Conservation (phyloP, 92 coral and sea anemone species). For the Epizoanthus illoricatus region DNA sequence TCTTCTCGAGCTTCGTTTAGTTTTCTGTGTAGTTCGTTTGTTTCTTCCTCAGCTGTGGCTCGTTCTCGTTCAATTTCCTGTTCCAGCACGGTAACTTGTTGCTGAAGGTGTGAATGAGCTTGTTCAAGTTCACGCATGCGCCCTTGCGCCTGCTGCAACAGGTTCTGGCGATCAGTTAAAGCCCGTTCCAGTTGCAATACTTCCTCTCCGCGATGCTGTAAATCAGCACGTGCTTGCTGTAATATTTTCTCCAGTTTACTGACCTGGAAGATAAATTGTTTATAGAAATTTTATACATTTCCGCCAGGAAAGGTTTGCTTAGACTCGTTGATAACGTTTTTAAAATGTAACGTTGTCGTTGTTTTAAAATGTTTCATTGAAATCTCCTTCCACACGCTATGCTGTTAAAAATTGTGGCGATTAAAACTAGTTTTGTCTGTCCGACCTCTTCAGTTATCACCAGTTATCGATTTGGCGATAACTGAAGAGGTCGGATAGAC, state of each 20-base stretch:
- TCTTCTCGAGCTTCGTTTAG: conserved; percentile 74
- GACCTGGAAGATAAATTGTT: conserved; percentile 48
- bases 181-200: conserved; percentile 68
- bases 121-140: conserved; percentile 77
- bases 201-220: conserved; percentile 76
- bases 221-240: conserved; percentile 65
- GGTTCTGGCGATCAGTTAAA: conserved; percentile 74
- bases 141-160: conserved; percentile 73
- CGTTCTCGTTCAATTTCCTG: conserved; percentile 85
- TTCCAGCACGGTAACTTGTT: conserved; percentile 78
- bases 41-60: conserved; percentile 70
- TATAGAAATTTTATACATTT: too few species aligned
- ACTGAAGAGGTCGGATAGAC: too few species aligned
- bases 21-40: conserved; percentile 64
- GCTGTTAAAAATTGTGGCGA: too few species aligned
- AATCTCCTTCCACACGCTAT: too few species aligned
- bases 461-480: too few species aligned
- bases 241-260: conserved; percentile 72
- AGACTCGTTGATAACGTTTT: too few species aligned
- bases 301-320: too few species aligned
- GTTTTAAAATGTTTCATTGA: too few species aligned
- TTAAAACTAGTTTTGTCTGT: too few species aligned
- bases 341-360: too few species aligned
- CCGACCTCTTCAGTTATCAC: too few species aligned
- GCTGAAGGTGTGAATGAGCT: conserved; percentile 78